Conservation (phyloP, 2,888 invertebrate species). For the Mesorhabditis belari region DNA sequence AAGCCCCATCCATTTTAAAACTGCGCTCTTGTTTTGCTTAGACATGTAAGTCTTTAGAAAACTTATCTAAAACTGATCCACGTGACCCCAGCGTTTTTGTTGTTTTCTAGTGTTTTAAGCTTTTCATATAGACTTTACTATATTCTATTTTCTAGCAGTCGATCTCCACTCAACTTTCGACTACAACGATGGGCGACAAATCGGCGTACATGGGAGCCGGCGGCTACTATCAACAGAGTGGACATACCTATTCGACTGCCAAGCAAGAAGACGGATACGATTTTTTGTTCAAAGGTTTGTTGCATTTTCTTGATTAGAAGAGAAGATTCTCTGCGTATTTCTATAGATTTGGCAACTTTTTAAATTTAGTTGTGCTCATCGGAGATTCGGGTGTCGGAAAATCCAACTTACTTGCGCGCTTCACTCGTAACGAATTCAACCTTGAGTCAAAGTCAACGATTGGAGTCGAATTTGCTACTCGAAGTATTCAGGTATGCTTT, state of each 20-base stretch:
- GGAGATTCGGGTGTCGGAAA: constrained; percentile 99
- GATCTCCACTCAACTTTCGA: constrained; percentile 85
- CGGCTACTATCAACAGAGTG: too few relatives aligned
- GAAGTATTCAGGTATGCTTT: constrained; percentile 74
- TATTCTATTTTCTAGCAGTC: not conserved
- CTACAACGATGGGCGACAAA: constrained; percentile 99
- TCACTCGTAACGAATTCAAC: constrained; percentile 99
- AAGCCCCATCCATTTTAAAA: too few relatives aligned
- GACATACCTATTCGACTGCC: not conserved
- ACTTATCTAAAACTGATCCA: too few relatives aligned
- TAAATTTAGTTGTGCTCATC: constrained; percentile 86
- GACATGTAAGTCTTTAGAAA: too few relatives aligned
- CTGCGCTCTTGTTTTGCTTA: too few relatives aligned
- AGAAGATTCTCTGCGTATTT: too few relatives aligned
- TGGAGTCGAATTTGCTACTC: constrained; percentile 98
- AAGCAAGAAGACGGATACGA: constrained; percentile 99
- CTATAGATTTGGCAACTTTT: too few relatives aligned
- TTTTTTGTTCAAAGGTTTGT: constrained; percentile 98
- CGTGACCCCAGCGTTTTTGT: too few relatives aligned
- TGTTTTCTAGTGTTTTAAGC: too few relatives aligned
- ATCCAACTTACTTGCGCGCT: constrained; percentile 95
- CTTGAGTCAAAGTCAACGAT: constrained; percentile 99
- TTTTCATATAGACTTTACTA: too few relatives aligned
- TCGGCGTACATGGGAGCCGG: constrained; percentile 77
- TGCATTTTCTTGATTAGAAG: too few relatives aligned